These are phyloP conservation scores for Drosophila anceps DNA, from an alignment of 2,888 invertebrate genomes.

Conservation along the genomic window DNA sequence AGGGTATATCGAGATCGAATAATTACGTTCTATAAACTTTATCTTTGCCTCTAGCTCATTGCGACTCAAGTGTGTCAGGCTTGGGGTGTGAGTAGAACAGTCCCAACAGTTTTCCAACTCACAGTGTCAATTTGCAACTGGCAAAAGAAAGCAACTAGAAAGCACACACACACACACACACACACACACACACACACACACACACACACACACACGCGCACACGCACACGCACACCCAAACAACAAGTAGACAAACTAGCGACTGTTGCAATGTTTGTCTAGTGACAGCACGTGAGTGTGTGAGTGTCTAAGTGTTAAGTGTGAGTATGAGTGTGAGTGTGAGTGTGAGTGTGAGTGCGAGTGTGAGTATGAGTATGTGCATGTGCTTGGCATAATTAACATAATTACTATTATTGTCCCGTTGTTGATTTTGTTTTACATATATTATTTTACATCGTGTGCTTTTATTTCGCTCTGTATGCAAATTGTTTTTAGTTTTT, in stretches of 20 bases:
- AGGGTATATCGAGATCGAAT: conserved; percentile 2
- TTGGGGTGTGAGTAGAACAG: conserved; percentile 5
- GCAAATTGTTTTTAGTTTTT: conserved; percentile 62
- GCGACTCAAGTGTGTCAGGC: conserved; percentile 20
- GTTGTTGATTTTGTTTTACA: conserved; percentile 77
- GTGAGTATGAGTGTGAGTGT: neutral
- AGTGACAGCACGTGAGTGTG: conserved; percentile 18
- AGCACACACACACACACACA: conserved; percentile 31
- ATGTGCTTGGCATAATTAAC: conserved; percentile 69
- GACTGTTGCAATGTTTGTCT: conserved; percentile 53
- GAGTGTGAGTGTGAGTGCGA: conserved; percentile 20
- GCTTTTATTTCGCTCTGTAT: conserved; percentile 67
- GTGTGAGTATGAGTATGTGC: conserved; percentile 19
- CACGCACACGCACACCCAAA: conserved; percentile 26
- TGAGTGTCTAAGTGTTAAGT: conserved; percentile 1
- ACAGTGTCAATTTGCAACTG: conserved; percentile 63
- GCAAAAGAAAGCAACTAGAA: conserved; percentile 40
- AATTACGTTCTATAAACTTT: neutral
- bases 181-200: conserved; percentile 27
- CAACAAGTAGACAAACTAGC: conserved; percentile 18
- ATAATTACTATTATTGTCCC: conserved; percentile 79
- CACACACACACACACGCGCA: no score
- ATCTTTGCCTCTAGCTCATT: conserved; percentile 23
- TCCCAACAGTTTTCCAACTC: conserved; percentile 58
- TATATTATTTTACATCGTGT: conserved; percentile 50